These are phyloP conservation scores for Lampris megalopsis DNA, from an alignment of 2,113 vertebrate genomes.

Conservation along the genomic window DNA sequence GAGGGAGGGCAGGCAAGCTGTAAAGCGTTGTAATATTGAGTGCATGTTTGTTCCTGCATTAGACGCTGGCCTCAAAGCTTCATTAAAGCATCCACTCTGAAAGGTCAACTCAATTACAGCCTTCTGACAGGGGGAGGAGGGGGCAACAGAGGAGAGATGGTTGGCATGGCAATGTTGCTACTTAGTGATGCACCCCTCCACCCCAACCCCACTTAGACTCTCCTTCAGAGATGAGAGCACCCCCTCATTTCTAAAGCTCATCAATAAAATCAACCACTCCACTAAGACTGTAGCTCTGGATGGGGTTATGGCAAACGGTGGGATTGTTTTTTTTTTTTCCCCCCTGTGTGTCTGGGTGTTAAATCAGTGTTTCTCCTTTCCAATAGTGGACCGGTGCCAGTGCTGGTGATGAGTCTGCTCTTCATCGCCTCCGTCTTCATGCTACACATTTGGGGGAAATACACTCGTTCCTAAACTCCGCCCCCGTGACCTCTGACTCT, in stretches of 20 bases:
- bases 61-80: slow-evolving; percentile 78
- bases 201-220: slow-evolving; percentile 35
- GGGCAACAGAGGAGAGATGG: slow-evolving; percentile 61
- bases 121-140: slow-evolving; percentile 71
- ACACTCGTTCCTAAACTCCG: slow-evolving; percentile 92
- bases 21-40: slow-evolving; percentile 77
- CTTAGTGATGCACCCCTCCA: slow-evolving; percentile 69
- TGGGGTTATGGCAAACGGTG: slow-evolving; percentile 37
- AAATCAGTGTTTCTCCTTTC: slow-evolving; percentile 49
- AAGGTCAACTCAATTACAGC: slow-evolving; percentile 89
- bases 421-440: slow-evolving; percentile 99
- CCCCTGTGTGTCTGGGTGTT: slow-evolving; percentile 33
- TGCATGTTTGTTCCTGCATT: slow-evolving; percentile 77
- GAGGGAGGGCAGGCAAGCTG: slow-evolving; percentile 63
- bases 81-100: slow-evolving; percentile 84
- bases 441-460: slow-evolving; percentile 99
- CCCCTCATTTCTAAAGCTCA: slow-evolving; percentile 71
- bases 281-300: slow-evolving; percentile 22
- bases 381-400: slow-evolving; percentile 95
- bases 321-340: slow-evolving; percentile 15
- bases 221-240: slow-evolving; percentile 68
- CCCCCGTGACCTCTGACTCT: slow-evolving; percentile 70
- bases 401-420: slow-evolving; percentile 99
- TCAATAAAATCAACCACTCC: slow-evolving; percentile 70
- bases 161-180: slow-evolving; percentile 82